A percentile compares a stretch with the other conserved stretches of the same genome.
Conservation (phyloP, 2,113 vertebrate species). For the Puntigrus tetrazona region DNA sequence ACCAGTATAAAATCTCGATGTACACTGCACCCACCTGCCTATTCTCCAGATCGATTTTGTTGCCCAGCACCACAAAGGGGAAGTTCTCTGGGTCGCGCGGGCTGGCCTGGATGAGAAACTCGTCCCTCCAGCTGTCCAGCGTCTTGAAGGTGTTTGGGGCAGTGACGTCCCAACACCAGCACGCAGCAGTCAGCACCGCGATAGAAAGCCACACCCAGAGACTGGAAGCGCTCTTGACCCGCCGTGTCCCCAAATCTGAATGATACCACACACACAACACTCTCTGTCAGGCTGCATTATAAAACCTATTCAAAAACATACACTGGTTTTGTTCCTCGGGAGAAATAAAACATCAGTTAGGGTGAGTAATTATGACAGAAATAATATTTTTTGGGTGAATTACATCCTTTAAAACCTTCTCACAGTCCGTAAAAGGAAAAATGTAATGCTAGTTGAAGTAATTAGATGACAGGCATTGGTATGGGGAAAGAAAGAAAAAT, state of each 20-base stretch:
- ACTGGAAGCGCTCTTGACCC: constrained; percentile 97
- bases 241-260: constrained; percentile 98
- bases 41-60: constrained; percentile 99
- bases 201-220: constrained; percentile 96
- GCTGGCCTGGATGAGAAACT: constrained; percentile 97
- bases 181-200: constrained; percentile 97
- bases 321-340: neutral
- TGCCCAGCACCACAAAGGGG: constrained; percentile 95
- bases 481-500: neutral
- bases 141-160: constrained; percentile 98
- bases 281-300: neutral
- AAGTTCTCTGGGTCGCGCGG: constrained; percentile 96
- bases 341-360: neutral
- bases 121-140: constrained; percentile 95
- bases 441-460: neutral
- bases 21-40: constrained; percentile 86
- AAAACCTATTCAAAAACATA: neutral
- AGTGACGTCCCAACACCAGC: constrained; percentile 94
- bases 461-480: neutral
- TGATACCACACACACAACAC: neutral
- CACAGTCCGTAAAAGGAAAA: neutral
- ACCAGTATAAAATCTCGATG: too few species aligned
- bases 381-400: too few species aligned
- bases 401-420: neutral
- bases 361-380: neutral